Evolutionary conservation across 2,888 invertebrate species (phyloP).

Genomic region (Acleris holmiana): DNA sequence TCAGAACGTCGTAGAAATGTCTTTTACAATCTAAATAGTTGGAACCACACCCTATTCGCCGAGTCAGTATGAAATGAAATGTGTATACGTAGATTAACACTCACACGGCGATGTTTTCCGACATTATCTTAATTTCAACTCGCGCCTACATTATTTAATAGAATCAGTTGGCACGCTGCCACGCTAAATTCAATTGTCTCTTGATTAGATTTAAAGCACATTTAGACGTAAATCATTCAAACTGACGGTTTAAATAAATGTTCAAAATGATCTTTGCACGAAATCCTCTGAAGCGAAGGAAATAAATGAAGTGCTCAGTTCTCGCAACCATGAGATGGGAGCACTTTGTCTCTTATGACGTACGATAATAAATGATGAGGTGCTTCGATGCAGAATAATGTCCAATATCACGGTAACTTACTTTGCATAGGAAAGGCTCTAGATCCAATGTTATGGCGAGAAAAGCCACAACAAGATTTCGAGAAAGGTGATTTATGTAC

Average conservation of each 20-base stretch:
- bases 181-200: constrained; percentile 45
- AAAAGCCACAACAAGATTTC: constrained; percentile 22
- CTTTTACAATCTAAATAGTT: too few relatives aligned
- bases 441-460: constrained; percentile 33
- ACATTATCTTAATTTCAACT: constrained; percentile 14
- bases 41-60: too few relatives aligned
- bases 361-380: constrained; percentile 59
- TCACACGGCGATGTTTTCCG: too few relatives aligned
- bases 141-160: constrained; percentile 16
- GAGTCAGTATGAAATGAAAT: too few relatives aligned
- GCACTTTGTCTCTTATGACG: constrained; percentile 51
- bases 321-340: constrained; percentile 45
- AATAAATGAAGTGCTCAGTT: constrained; percentile 50
- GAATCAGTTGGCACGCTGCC: constrained; percentile 39
- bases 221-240: constrained; percentile 34
- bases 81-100: too few relatives aligned
- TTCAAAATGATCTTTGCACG: constrained; percentile 43
- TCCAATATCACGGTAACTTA: constrained; percentile 68
- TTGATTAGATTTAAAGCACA: constrained; percentile 33
- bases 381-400: constrained; percentile 62
- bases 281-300: constrained; percentile 37
- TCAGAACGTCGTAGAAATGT: too few relatives aligned
- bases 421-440: constrained; percentile 46
- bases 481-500: constrained; percentile 16
- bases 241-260: constrained; percentile 29